Evolutionary conservation across 2,888 invertebrate species (phyloP).

Genomic region (Iselma pallidipennis): DNA sequence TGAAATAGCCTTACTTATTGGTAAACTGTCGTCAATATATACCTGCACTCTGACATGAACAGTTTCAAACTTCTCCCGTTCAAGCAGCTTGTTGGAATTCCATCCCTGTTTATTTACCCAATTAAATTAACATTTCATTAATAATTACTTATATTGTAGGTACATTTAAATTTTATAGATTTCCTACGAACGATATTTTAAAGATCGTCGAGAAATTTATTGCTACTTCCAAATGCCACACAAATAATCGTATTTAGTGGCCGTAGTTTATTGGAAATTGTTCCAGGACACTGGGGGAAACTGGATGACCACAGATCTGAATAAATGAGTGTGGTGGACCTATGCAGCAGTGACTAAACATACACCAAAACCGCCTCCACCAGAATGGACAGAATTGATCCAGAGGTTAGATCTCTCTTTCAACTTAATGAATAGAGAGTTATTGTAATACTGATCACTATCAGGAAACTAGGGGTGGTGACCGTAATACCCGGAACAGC

Average conservation of each 20-base stretch:
- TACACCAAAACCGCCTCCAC: not conserved
- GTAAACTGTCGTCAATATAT: not conserved
- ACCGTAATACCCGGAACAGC: not conserved
- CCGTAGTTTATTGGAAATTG: not conserved
- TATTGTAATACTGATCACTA: not conserved
- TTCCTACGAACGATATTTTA: too few species aligned
- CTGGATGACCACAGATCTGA: not conserved
- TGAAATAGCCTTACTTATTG: slow-evolving; percentile 1
- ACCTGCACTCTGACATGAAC: not conserved
- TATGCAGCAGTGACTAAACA: not conserved
- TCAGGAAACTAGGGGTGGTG: not conserved
- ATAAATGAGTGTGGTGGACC: not conserved
- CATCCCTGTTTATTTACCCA: too few species aligned
- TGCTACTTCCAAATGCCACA: not conserved
- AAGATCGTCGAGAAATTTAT: not conserved
- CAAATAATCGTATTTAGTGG: too few species aligned
- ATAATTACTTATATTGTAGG: too few species aligned
- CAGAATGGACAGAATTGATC: not conserved
- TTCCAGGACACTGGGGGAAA: not conserved
- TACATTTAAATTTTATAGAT: too few species aligned
- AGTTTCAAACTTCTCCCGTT: not conserved
- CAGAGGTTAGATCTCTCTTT: not conserved
- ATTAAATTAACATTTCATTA: too few species aligned
- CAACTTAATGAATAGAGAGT: not conserved
- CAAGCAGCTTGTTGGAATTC: not conserved